A percentile compares a stretch with the other conserved stretches of the same genome.
phyloP scores from a whole-genome alignment of 2,888 invertebrate genomes.

The Drosophila rellima region DNA sequence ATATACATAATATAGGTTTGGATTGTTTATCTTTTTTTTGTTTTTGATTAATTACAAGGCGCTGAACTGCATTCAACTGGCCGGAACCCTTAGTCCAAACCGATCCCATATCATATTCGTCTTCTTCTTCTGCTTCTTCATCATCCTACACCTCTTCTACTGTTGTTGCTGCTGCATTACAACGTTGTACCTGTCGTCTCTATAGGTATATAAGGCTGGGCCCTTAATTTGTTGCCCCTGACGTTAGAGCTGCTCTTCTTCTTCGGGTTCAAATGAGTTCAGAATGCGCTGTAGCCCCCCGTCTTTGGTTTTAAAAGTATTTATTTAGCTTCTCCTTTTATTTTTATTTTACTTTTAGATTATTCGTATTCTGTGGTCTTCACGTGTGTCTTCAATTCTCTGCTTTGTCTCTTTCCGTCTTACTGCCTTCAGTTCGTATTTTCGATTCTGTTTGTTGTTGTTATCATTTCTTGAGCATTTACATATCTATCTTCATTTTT shows the following conservation, averaged over 20 bases:
- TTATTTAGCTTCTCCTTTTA: slow-evolving; percentile 50
- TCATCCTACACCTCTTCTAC: slow-evolving; percentile 13
- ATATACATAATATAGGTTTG: background rate
- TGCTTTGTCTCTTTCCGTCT: slow-evolving; percentile 18
- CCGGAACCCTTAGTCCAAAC: slow-evolving; percentile 43
- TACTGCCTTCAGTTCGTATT: slow-evolving; percentile 29
- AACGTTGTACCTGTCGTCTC: slow-evolving; percentile 54
- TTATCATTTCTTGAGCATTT: slow-evolving; percentile 55
- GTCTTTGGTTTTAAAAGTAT: slow-evolving; percentile 49
- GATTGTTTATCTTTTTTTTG: slow-evolving; percentile 4
- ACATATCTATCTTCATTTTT: slow-evolving; percentile 33
- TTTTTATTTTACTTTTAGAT: slow-evolving; percentile 26
- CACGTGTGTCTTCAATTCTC: slow-evolving; percentile 2
- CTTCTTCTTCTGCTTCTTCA: slow-evolving; percentile 17
- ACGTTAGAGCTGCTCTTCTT: slow-evolving; percentile 41
- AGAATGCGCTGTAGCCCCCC: slow-evolving; percentile 37
- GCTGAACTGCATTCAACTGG: slow-evolving; percentile 36
- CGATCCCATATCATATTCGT: slow-evolving; percentile 41
- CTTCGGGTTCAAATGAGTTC: slow-evolving; percentile 76
- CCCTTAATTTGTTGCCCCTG: slow-evolving; percentile 46
- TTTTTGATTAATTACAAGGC: slow-evolving; percentile 72
- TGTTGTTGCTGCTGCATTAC: slow-evolving; percentile 27
- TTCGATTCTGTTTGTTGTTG: slow-evolving; percentile 65
- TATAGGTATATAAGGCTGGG: slow-evolving; percentile 26
- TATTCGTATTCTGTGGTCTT: slow-evolving; percentile 38